phyloP scores from a whole-genome alignment of 2,113 vertebrate genomes.

The Semicossyphus pulcher region DNA sequence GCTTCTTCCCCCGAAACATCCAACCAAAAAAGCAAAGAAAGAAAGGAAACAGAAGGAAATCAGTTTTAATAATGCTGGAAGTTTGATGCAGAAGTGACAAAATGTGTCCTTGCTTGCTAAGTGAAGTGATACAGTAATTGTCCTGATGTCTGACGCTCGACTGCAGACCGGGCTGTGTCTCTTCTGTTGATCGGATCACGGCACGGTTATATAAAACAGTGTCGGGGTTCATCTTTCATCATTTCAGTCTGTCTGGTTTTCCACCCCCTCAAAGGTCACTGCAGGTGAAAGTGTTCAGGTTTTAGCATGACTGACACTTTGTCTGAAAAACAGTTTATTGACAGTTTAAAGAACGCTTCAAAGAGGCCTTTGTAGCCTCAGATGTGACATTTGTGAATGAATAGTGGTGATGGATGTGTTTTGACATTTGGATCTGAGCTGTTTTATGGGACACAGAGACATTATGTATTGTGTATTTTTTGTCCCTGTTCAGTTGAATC shows the following conservation, averaged over 20 bases:
- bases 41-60: too few relatives aligned
- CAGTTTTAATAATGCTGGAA: too few relatives aligned
- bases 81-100: background rate
- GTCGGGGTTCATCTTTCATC: background rate
- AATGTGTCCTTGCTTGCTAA: background rate
- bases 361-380: background rate
- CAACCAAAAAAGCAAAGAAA: too few relatives aligned
- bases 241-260: background rate
- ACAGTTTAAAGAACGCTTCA: background rate
- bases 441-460: background rate
- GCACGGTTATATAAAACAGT: background rate
- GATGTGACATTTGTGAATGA: slow-evolving; percentile 5
- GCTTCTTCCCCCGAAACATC: too few relatives aligned
- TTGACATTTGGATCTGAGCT: slow-evolving; percentile 4
- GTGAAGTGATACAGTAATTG: background rate
- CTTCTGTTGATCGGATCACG: background rate
- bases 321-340: background rate
- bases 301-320: background rate
- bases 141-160: background rate
- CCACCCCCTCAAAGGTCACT: slow-evolving; percentile 1
- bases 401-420: background rate
- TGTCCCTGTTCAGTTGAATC: background rate
- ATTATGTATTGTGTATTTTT: background rate
- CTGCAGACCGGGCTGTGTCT: background rate
- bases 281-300: background rate